Evolutionary conservation across 2,113 vertebrate species (phyloP), one percentile per base, ranked within the genome.

Genomic region (Pluvialis apricaria): DNA sequence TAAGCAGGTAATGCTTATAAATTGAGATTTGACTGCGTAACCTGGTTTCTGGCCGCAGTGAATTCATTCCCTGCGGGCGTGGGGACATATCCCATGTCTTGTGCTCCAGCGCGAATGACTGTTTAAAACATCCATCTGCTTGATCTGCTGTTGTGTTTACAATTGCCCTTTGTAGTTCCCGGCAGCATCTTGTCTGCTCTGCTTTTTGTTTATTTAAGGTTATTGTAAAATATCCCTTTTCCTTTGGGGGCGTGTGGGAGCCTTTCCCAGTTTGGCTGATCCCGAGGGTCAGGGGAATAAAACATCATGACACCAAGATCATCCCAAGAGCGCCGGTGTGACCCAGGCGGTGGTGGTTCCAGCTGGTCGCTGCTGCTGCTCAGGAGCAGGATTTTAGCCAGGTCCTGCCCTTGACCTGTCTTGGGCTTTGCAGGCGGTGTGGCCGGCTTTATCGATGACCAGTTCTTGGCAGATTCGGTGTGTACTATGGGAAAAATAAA

Each of bases 61-160:
- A 31, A 42, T 64, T 47, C 26, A 0, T 82, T 82, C 87, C 94
- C 69, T 1, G 11, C 0, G 2, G 82, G 82, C 44, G 14, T n/a
- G 18, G 87, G 94, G 94, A 76, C 42, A 1, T 40, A 16, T 55
- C 92, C 85, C 90, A 18, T 64, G 61, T 89, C 81, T 57, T 91
- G 25, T 75, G 40, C 68, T 80, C 54, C 62, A 34, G 60, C 6
- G 25, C 84, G 70, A 66, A 84, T 15, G 38, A 31, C 65, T 57
- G 75, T 90, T 96, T 82, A 40, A 86, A 92, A 66, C 34, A 60
- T 92, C 88, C 88, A 62, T 92, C 88, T 96, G 94, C 95, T 94
- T 82, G 77, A 77, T 93, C 88, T 90, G 92, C 90, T 36, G 9
- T 47, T 55, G 47, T 93, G 94, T 95, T 96, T 96, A 86, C 95